Evolutionary conservation across 2,888 invertebrate genomes (phyloP), one percentile per base, ranked within the genome.

Genomic region (Lingula anatina): DNA sequence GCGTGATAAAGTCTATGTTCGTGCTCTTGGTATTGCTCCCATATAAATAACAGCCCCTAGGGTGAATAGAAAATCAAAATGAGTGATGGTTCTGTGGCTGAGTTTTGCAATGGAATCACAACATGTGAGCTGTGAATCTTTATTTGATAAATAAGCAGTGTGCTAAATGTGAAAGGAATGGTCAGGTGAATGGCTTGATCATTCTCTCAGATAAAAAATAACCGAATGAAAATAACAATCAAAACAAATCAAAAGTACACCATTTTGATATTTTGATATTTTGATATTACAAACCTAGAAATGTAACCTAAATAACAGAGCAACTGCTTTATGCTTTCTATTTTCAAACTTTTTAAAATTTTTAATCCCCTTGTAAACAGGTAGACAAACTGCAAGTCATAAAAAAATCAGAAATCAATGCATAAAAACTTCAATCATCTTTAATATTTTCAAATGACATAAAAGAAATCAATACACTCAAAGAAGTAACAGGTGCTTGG

Each of bases 11-110:
- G 54, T 23, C 66, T 56, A 25, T 64, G 66, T 21, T 66, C 66
- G 49, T 60, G 57, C 37, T 69, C 69, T 42, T 67, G 62, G 38
- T 64, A 66, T 51, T 70, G 71, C 44, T 72, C 71, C 67, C 70
- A 72, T 31, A 72, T 51, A 60, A 70, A 72, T 27, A 71, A 50
- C 2, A 61, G 44, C n/a, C 65, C 67, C 71, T 72, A 57, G 5
- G 42, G 27, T n/a, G 56, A 53, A 43, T 36, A 28, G 39, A 42
- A 12, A 41, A 5, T 24, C 38, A 31, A 15, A 31, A 31, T 15
- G 31, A 31, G 31, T 7, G 9, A 31, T 31, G 15, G 15, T 15
- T 31, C 15, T 31, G 15, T 15, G 15, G 35, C 35, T 31, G 15
- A 31, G 35, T 12, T 31, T 12, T 31, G 35, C n/a, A n/a, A n/a